Evolutionary conservation across 2,113 vertebrate genomes (phyloP).

Genomic region (Perca fluviatilis): DNA sequence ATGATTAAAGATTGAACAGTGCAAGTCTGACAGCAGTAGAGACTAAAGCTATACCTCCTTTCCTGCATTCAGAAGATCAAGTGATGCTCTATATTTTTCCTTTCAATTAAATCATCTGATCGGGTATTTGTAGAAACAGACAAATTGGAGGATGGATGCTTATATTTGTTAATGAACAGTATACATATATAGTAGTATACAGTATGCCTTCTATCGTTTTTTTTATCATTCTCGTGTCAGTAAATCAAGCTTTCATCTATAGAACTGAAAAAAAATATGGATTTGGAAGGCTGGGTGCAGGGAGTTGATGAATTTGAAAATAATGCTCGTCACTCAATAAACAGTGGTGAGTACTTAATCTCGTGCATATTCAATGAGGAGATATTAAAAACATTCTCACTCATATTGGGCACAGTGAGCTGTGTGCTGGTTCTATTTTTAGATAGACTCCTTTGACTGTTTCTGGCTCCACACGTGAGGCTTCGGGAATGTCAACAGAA

Average conservation of each 20-base stretch:
- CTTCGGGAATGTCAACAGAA: conserved; percentile 76
- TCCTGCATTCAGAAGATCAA: conserved; percentile 3
- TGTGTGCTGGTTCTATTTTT: conserved; percentile 73
- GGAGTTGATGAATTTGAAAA: conserved; percentile 63
- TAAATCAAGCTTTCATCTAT: conserved; percentile 15
- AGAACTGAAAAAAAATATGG: conserved; percentile 25
- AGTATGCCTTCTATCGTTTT: background rate
- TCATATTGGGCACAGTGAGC: conserved; percentile 69
- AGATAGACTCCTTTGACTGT: conserved; percentile 68
- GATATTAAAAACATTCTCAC: conserved; percentile 80
- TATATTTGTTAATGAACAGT: background rate
- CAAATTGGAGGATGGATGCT: background rate
- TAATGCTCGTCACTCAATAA: conserved; percentile 71
- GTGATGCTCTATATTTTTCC: background rate
- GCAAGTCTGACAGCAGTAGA: conserved; percentile 7
- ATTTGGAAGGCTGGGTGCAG: background rate
- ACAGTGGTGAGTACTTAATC: conserved; percentile 70
- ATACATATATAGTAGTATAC: too few species aligned
- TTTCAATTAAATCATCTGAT: conserved; percentile 8
- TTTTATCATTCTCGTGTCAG: conserved; percentile 10
- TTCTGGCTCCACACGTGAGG: conserved; percentile 81
- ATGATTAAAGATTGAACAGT: conserved; percentile 9
- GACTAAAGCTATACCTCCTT: background rate
- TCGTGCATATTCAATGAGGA: conserved; percentile 77
- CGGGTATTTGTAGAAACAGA: background rate